These are phyloP conservation scores for Macrobrachium rosenbergii DNA, from an alignment of 1,140 invertebrate species.

Conservation along the genomic window DNA sequence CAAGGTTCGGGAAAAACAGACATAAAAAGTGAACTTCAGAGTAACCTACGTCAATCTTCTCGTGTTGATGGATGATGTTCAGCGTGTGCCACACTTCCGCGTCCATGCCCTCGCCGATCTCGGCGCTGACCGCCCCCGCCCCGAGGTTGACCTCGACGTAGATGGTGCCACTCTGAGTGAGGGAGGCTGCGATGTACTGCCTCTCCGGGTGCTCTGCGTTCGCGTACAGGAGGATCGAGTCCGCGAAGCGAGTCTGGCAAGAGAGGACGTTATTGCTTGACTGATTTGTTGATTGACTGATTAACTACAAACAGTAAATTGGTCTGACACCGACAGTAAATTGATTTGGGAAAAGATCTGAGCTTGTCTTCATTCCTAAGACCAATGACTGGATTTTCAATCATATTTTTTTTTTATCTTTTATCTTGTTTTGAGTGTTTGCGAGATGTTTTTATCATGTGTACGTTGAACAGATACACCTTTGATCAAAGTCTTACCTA, in stretches of 20 bases:
- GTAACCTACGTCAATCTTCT: conserved; percentile 21
- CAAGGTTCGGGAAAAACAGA: too few species aligned
- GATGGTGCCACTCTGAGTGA: conserved; percentile 22
- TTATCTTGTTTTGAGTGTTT: too few species aligned
- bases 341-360: too few species aligned
- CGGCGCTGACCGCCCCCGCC: conserved; percentile 10
- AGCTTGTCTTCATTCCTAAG: too few species aligned
- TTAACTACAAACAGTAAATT: neutral
- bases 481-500: too few species aligned
- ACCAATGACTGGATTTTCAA: too few species aligned
- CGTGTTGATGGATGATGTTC: conserved; percentile 43
- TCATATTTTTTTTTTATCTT: too few species aligned
- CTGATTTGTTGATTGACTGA: neutral
- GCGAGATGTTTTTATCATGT: too few species aligned
- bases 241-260: conserved; percentile 22
- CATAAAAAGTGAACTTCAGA: neutral
- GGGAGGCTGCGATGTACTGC: conserved; percentile 34
- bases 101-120: conserved; percentile 9
- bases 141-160: conserved; percentile 52
- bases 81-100: conserved; percentile 26
- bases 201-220: conserved; percentile 45
- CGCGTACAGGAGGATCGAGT: conserved; percentile 54
- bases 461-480: too few species aligned
- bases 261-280: neutral
- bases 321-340: too few species aligned